Evolutionary conservation across 1,140 invertebrate species (phyloP).

Genomic region (Drosophila nasuta): DNA sequence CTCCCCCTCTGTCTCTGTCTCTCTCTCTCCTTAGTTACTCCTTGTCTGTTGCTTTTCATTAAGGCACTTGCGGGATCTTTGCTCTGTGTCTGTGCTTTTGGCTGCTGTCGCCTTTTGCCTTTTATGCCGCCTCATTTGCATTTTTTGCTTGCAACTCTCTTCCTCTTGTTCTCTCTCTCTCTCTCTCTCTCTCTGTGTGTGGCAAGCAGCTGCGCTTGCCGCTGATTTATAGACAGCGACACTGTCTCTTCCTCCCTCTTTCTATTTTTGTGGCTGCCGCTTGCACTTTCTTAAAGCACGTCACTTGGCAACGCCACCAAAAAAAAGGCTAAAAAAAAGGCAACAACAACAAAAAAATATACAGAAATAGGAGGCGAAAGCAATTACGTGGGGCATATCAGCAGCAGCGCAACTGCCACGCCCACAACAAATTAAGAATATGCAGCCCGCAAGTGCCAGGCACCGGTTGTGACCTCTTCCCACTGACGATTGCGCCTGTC

Average conservation of each 20-base stretch:
- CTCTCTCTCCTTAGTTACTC: neutral
- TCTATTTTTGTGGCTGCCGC: neutral
- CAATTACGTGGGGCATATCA: constrained; percentile 44
- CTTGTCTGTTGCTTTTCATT: constrained; percentile 70
- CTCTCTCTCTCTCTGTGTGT: neutral
- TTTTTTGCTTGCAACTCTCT: constrained; percentile 57
- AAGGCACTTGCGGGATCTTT: constrained; percentile 74
- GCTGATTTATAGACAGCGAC: constrained; percentile 63
- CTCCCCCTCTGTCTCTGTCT: neutral
- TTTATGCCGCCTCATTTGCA: constrained; percentile 76
- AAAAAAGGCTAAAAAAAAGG: constrained; percentile 35
- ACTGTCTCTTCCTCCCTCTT: constrained; percentile 5
- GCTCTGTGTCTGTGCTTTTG: constrained; percentile 55
- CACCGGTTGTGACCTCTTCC: constrained; percentile 44
- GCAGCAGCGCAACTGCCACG: constrained; percentile 21
- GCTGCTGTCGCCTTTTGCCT: constrained; percentile 31
- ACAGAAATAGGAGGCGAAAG: constrained; percentile 33
- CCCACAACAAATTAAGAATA: constrained; percentile 54
- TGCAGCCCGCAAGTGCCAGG: constrained; percentile 66
- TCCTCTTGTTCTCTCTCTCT: no score
- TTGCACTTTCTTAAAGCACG: constrained; percentile 42
- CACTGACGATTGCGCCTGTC: constrained; percentile 73
- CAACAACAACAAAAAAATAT: neutral
- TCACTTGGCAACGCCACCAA: constrained; percentile 42
- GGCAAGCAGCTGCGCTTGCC: constrained; percentile 36